phyloP scores from a whole-genome alignment of 2,797 vertebrate genomes.

The Astyanax mexicanus region DNA sequence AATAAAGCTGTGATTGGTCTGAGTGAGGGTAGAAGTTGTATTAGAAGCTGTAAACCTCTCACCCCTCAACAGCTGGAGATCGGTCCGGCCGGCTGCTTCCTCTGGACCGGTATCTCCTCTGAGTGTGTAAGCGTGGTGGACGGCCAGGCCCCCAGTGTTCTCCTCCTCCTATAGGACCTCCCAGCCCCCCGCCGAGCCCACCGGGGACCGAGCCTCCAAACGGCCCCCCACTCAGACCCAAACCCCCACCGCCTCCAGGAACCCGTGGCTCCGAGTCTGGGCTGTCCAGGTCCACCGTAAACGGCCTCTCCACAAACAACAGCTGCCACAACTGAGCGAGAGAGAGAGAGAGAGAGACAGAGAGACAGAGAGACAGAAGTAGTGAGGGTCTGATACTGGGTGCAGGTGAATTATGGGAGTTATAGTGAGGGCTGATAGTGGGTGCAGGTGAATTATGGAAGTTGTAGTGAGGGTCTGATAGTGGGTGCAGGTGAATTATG shows the following conservation, averaged over 20 bases:
- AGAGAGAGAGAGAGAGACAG: background rate
- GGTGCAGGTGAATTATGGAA: no score
- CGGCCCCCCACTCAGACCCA: constrained; percentile 62
- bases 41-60: constrained; percentile 10
- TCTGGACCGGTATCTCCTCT: constrained; percentile 86
- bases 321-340: constrained; percentile 86
- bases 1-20: no score
- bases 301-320: constrained; percentile 84
- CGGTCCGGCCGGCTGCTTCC: constrained; percentile 91
- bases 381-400: no score
- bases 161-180: constrained; percentile 70
- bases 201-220: constrained; percentile 65
- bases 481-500: no score
- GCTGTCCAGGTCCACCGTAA: constrained; percentile 84
- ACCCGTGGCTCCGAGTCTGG: constrained; percentile 87
- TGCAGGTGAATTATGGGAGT: no score
- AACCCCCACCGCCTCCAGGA: constrained; percentile 65
- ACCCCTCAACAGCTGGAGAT: constrained; percentile 95
- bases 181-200: constrained; percentile 74
- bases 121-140: constrained; percentile 85
- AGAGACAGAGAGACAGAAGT: no score
- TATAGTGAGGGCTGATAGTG: no score
- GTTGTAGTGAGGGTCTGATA: no score
- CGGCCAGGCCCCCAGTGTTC: constrained; percentile 90
- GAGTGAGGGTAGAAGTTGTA: no score